Evolutionary conservation across 2,113 vertebrate genomes (phyloP), one percentile per base, ranked within the genome.

Genomic region (Rhinolophus ferrumequinum): DNA sequence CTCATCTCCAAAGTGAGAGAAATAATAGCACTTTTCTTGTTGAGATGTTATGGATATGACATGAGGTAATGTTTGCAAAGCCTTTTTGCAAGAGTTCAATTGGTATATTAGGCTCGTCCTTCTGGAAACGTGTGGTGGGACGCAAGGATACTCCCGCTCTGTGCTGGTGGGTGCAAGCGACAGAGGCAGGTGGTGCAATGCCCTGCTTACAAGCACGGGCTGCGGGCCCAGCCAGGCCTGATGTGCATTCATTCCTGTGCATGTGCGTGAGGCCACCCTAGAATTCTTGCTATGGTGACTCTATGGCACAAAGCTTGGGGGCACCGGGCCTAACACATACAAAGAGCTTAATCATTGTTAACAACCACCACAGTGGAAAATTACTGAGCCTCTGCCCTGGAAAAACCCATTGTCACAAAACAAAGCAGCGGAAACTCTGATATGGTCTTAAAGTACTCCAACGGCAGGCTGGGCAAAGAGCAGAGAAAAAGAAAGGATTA

Each of bases 211-310:
- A 1, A n/a, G 54, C 30, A 6, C 1, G 1, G 5, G 35, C 21
- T 19, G 0, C 15, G 35, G 14, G 6, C 15, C 26, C 38, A 26
- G 54, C 2, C 0, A 2, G 41, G 21, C 2, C 26, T n/a, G 12
- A 14, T 2, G 35, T 52, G 18, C 9, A 2, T 16, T 52, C 2
- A 1, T 44, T 44, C 41, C 41, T 3, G 16, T 8, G 47, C 13
- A 0, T 6, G 4, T 13, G 30, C 3, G 28, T 30, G 26, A 3
- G 0, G 1, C 10, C 33, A 21, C 22, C 18, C 14, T 38, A 2
- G 4, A 5, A 1, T 24, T 76, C 21, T 30, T 33, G 24, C 84
- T 52, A 0, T 12, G 33, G 26, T 15, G 62, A 18, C 24, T 28
- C 24, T 7, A 8, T 10, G n/a, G 66, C 22, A 21, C 69, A 24